Conservation (phyloP, 1,140 invertebrate species). For the Brachionus calyciflorus region DNA sequence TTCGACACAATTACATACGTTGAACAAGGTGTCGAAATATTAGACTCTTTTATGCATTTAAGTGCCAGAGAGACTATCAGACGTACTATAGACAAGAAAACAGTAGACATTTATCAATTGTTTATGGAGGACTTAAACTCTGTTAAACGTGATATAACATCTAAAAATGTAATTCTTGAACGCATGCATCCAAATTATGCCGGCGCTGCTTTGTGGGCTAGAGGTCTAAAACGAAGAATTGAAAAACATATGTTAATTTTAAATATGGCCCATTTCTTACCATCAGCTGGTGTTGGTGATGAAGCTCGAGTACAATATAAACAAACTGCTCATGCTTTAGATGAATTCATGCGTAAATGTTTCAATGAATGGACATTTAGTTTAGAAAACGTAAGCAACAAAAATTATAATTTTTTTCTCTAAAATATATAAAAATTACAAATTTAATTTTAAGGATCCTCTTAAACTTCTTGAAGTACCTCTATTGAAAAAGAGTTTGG, state of each 20-base stretch:
- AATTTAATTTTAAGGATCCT: conserved; percentile 60
- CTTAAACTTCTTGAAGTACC: conserved; percentile 68
- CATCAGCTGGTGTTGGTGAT: conserved; percentile 68
- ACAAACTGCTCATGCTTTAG: conserved; percentile 67
- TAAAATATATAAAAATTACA: background rate
- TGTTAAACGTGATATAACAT: conserved; percentile 70
- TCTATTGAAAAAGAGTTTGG: conserved; percentile 68
- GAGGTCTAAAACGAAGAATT: conserved; percentile 67
- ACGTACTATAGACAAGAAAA: conserved; percentile 62
- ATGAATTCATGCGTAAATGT: conserved; percentile 67
- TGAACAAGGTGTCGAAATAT: conserved; percentile 59
- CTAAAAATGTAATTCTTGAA: conserved; percentile 66
- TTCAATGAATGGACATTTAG: conserved; percentile 67
- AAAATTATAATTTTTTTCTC: background rate
- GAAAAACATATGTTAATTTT: conserved; percentile 64
- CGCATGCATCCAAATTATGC: conserved; percentile 67
- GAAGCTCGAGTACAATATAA: conserved; percentile 70
- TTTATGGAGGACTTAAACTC: conserved; percentile 74
- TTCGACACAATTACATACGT: conserved; percentile 62
- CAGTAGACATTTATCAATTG: conserved; percentile 70
- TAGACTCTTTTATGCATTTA: conserved; percentile 62
- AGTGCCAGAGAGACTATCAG: conserved; percentile 62
- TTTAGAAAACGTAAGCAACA: conserved; percentile 61
- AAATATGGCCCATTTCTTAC: conserved; percentile 70
- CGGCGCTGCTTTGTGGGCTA: conserved; percentile 68